Base-by-base conservation (phyloP, 2,888 invertebrate genomes). In the Rhingia campestris region DNA sequence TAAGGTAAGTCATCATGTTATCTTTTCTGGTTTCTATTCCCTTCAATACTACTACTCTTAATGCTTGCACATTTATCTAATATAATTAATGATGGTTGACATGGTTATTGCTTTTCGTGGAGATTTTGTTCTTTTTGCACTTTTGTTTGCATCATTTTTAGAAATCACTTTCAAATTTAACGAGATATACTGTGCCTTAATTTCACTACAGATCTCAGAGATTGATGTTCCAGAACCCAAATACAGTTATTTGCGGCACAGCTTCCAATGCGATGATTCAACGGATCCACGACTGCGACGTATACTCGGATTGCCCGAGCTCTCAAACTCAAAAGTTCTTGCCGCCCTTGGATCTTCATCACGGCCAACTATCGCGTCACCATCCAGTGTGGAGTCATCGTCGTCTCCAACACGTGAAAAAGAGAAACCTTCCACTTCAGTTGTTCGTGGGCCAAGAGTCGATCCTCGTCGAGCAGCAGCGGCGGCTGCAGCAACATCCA, bases 171-270 rank as follows among this genome's bases (percentile, higher is more conserved):
- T 9, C 6, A 39, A 39, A 39, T 39, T 39, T 10, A 39, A 39
- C 39, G 39, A 49, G 30, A 43, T 43, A 54, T 37, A n/a, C 7
- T 49, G 51, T 61, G 14, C 32, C 43, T 2, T 4, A 39, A 49
- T 51, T 70, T 22, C 10, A 9, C 69, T 81, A n/a, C 61, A 88
- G 88, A 89, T 93, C 10, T 86, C 10, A 91, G 88, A 89, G 69
- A 87, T 96, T 69, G 94, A 94, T 73, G 94, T 96, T 88, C 95
- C 95, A 0, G 93, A 94, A 45, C 95, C 96, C 0, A 95, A 95
- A 89, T 96, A 96, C 88, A 94, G 94, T 0, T 95, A 95, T 81
- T 93, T 96, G 64, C 94, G 95, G 88, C 92, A 95, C 73, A 95
- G 93, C 87, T 94, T 94, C 73, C 95, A 95, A 88, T 94, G 95